These are phyloP conservation scores for Rhagonycha lutea DNA, from an alignment of 2,888 invertebrate genomes.

Conservation along the genomic window DNA sequence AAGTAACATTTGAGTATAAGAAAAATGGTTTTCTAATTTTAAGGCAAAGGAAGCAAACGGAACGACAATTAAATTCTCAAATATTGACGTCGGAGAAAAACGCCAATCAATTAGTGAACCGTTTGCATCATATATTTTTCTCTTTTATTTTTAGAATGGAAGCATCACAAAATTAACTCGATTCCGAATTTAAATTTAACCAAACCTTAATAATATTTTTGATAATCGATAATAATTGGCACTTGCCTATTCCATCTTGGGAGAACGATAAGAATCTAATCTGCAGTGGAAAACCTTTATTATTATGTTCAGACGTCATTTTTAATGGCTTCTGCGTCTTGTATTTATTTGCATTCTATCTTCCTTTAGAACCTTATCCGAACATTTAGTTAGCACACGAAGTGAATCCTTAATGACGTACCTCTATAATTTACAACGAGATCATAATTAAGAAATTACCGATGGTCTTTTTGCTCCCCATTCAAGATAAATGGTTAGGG, in stretches of 20 bases:
- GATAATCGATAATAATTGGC: not conserved
- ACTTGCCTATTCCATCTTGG: not conserved
- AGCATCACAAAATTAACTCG: not conserved
- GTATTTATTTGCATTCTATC: constrained; percentile 10
- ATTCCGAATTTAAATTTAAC: not conserved
- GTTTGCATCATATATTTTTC: not conserved
- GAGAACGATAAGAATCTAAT: not conserved
- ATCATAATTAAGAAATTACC: not conserved
- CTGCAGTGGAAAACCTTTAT: not conserved
- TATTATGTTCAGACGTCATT: not conserved
- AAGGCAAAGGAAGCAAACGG: not conserved
- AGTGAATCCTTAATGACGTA: constrained; percentile 13
- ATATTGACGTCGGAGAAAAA: not conserved
- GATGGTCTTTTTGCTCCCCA: not conserved
- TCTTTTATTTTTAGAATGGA: not conserved
- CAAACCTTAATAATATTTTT: not conserved
- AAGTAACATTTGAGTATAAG: not conserved
- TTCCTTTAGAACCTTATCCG: not conserved
- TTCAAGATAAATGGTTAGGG: not conserved
- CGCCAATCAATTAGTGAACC: not conserved
- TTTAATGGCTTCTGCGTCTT: not conserved
- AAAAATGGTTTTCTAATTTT: not conserved
- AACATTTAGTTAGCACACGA: constrained; percentile 9
- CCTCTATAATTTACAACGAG: not conserved
- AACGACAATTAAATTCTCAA: not conserved